These are phyloP conservation scores for rabbit (Oryctolagus cuniculus) DNA, from an alignment of 2,113 vertebrate genomes.

Conservation along the genomic window DNA sequence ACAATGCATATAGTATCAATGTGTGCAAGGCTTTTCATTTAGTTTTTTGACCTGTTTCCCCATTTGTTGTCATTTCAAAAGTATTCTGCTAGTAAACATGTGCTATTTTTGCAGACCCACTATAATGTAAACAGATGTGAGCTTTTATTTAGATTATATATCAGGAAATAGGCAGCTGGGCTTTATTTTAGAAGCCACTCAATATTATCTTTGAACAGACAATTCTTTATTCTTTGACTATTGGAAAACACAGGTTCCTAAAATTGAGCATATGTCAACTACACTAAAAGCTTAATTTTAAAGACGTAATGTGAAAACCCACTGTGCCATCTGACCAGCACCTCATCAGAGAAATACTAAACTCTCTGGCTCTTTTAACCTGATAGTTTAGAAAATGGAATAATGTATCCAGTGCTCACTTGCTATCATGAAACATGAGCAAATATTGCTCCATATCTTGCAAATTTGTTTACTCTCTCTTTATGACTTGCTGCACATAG, in stretches of 20 bases:
- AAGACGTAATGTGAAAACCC: conserved; percentile 63
- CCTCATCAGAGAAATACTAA: conserved; percentile 6
- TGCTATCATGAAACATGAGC: conserved; percentile 46
- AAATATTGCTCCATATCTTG: neutral
- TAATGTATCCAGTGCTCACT: neutral
- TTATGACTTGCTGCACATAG: neutral
- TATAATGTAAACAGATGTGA: conserved; percentile 86
- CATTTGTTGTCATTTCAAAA: conserved; percentile 82
- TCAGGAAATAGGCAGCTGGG: conserved; percentile 86
- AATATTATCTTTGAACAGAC: conserved; percentile 86
- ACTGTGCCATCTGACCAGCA: conserved; percentile 33
- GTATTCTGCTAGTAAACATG: conserved; percentile 84
- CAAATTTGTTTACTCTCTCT: conserved; percentile 49
- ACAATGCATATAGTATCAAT: conserved; percentile 17
- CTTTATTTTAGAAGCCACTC: conserved; percentile 85
- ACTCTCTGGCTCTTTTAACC: neutral
- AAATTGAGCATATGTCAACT: conserved; percentile 85
- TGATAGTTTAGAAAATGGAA: conserved; percentile 19
- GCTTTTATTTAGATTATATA: conserved; percentile 87
- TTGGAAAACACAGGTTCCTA: conserved; percentile 84
- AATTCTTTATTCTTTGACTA: conserved; percentile 87
- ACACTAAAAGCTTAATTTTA: conserved; percentile 71
- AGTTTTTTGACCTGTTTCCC: conserved; percentile 81
- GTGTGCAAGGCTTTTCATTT: conserved; percentile 62
- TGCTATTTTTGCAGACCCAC: conserved; percentile 84